Conservation (phyloP, 2,797 vertebrate species). For the Spinus pinus region DNA sequence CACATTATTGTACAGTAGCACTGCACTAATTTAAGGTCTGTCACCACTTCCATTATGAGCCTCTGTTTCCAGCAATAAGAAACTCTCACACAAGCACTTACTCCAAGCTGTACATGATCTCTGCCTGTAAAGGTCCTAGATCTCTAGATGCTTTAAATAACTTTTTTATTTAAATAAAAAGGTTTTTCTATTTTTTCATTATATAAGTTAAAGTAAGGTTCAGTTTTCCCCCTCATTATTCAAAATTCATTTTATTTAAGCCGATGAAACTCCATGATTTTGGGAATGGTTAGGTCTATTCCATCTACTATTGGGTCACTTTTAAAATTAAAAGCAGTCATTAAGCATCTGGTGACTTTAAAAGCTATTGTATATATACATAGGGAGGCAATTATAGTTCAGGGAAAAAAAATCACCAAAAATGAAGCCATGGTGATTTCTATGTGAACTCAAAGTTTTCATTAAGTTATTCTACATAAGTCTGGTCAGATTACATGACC, state of each 20-base stretch:
- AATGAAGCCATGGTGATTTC: neutral
- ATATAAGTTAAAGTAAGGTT: neutral
- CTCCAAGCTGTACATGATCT: neutral
- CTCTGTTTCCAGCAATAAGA: slow-evolving; percentile 27
- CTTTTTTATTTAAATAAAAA: neutral
- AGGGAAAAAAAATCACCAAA: neutral
- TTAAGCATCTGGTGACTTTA: neutral
- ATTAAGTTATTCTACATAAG: neutral
- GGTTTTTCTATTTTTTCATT: neutral
- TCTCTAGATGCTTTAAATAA: neutral
- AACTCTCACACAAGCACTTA: neutral
- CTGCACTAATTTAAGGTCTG: slow-evolving; percentile 53
- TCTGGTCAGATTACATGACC: neutral
- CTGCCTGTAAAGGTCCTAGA: neutral
- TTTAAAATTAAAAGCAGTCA: neutral
- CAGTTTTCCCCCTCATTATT: neutral
- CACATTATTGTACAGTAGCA: slow-evolving; percentile 57
- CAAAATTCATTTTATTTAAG: neutral
- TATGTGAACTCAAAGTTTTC: neutral
- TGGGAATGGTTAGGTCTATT: neutral
- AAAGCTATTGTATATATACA: neutral
- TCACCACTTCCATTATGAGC: slow-evolving; percentile 47
- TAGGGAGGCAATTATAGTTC: neutral
- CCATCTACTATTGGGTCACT: neutral
- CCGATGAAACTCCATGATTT: neutral